phyloP scores from a whole-genome alignment of 2,888 invertebrate genomes.

The Lapara coniferarum region DNA sequence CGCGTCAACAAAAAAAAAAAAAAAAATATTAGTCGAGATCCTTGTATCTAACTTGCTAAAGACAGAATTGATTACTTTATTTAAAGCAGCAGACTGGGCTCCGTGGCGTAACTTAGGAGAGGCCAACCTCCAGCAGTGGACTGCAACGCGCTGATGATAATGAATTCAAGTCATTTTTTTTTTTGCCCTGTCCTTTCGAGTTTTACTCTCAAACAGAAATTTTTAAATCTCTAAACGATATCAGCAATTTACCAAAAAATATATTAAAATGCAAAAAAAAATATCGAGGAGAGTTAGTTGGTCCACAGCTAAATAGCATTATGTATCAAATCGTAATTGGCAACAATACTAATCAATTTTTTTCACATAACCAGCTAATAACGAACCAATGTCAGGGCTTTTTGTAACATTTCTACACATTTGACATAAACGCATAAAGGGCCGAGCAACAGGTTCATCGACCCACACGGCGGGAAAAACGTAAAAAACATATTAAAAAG shows the following conservation, averaged over 20 bases:
- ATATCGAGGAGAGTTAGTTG: no score
- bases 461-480: slow-evolving; percentile 49
- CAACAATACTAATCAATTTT: neutral
- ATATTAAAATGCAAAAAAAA: no score
- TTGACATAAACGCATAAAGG: slow-evolving; percentile 33
- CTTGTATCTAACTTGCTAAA: neutral
- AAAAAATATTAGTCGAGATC: no score
- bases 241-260: no score
- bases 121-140: no score
- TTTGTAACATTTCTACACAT: neutral
- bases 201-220: neutral
- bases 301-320: no score
- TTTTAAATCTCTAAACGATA: no score
- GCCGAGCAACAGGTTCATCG: slow-evolving; percentile 42
- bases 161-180: no score
- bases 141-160: no score
- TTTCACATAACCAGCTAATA: neutral
- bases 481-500: slow-evolving; percentile 44
- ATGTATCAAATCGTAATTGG: no score
- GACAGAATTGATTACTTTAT: neutral
- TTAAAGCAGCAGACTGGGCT: neutral
- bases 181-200: neutral
- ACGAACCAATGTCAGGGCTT: neutral
- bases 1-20: no score
- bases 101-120: no score